Base-by-base conservation (phyloP, 2,113 vertebrate species). In the Plotosus lineatus region DNA sequence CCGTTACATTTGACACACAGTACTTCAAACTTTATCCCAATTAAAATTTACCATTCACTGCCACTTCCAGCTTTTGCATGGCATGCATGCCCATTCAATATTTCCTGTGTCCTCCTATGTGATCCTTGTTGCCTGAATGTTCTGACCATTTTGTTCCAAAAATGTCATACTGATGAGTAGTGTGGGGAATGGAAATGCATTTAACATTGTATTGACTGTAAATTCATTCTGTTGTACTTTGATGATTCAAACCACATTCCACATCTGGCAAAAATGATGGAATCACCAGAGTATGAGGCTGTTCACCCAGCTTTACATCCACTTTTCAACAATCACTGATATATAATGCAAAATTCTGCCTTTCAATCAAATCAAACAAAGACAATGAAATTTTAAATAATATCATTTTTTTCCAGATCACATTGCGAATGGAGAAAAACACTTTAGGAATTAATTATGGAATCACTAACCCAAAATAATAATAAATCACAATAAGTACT, bases 11-110 rank as follows among this genome's bases (percentile, higher is more conserved):
- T 23, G 28, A 31, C 56, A 69, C n/a, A 46, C 46, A 78, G 5
- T 36, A 66, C 36, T 38, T 3, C 26, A 28, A 26, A 42, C 23
- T 44, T 55, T 26, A 79, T 81, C 80, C 10, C 60, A 10, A 31
- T 15, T 36, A 42, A 44, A 56, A 78, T 51, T 72, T 50, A 31
- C 6, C 31, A 51, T 75, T 74, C 63, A 84, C 56, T 12, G 78
- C 65, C 82, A 84, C 76, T 61, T 56, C 19, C 53, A 58, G 75
- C 85, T 81, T 87, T 79, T 88, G 90, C 91, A 89, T 90, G 90
- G 83, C 31, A 50, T 85, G 90, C 90, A 88, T 92, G 90, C 66
- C 84, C 31, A 63, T 60, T 69, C 55, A 50, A 53, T 75, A 65
- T 83, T 28, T 76, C 71, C 83, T 89, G 82, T 38, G 15, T 44